Percentiles rank a stretch among this genome's conserved stretches.
phyloP scores from a whole-genome alignment of 2,888 invertebrate species.

The Koerneria pararmatus region DNA sequence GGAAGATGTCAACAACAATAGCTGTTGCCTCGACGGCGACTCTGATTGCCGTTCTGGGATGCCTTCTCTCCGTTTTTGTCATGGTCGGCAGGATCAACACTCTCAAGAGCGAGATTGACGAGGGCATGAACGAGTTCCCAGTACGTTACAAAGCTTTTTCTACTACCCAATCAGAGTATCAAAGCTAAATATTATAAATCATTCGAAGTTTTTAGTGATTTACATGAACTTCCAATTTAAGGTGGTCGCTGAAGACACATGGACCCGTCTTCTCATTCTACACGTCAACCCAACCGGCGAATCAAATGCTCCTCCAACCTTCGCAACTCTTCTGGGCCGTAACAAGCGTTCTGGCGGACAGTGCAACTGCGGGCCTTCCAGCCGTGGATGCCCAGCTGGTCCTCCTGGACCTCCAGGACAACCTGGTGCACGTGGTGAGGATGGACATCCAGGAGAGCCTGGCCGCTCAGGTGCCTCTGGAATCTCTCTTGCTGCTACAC shows the following conservation, averaged over 20 bases:
- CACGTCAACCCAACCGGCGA: conserved; percentile 22
- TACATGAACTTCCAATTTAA: too few species aligned
- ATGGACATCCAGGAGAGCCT: conserved; percentile 35
- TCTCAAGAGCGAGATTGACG: conserved; percentile 35
- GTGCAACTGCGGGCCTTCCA: conserved; percentile 22
- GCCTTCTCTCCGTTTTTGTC: conserved; percentile 31
- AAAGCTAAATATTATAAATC: too few species aligned
- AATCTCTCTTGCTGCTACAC: conserved; percentile 33
- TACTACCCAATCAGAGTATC: too few species aligned
- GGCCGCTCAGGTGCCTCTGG: conserved; percentile 39
- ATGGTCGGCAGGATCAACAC: conserved; percentile 36
- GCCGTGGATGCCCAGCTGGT: conserved; percentile 22
- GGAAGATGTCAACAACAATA: too few species aligned
- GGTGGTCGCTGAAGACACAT: conserved; percentile 23
- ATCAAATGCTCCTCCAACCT: conserved; percentile 21
- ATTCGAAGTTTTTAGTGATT: too few species aligned
- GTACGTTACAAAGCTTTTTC: conserved; percentile 26
- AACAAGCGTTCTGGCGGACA: conserved; percentile 28
- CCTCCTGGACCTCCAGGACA: conserved; percentile 22
- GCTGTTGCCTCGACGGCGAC: conserved; percentile 35
- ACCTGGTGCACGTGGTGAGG: conserved; percentile 25
- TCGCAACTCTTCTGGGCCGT: conserved; percentile 22
- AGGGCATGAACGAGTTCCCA: conserved; percentile 40
- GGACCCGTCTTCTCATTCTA: conserved; percentile 21
- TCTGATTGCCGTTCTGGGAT: conserved; percentile 31